Conservation (phyloP, 2,888 invertebrate species). For the Chromoteleia sp. region DNA sequence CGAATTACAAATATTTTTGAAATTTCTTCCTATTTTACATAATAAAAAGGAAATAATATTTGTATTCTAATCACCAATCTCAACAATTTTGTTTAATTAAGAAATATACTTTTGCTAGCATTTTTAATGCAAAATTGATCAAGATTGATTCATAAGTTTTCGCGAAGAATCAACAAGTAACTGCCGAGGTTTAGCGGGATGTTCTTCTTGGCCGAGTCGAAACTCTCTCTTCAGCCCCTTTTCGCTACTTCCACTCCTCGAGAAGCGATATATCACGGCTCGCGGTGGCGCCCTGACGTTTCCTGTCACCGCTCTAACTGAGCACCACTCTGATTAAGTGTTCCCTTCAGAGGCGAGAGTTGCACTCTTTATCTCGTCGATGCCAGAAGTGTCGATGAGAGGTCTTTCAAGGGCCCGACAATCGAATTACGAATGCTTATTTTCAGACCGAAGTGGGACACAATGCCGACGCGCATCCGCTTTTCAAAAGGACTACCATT, state of each 20-base stretch:
- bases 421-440: conserved; percentile 62
- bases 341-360: conserved; percentile 77
- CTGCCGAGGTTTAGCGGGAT: conserved; percentile 66
- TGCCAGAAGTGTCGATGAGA: conserved; percentile 68
- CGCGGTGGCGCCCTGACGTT: conserved; percentile 77
- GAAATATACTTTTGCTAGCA: no score
- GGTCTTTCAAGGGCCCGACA: conserved; percentile 53
- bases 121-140: neutral
- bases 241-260: conserved; percentile 71
- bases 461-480: conserved; percentile 10
- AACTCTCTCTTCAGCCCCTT: conserved; percentile 70
- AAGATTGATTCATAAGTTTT: conserved; percentile 58
- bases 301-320: conserved; percentile 82
- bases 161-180: conserved; percentile 81
- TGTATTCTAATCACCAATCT: no score
- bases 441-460: conserved; percentile 43
- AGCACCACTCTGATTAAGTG: conserved; percentile 82
- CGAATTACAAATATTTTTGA: no score
- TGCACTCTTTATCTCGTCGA: conserved; percentile 76
- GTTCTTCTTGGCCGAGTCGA: conserved; percentile 74
- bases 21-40: no score
- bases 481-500: neutral
- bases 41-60: no score
- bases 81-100: no score
- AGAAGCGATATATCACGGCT: conserved; percentile 72